Evolutionary conservation across 2,797 vertebrate genomes (phyloP), one percentile per base, ranked within the genome.

Genomic region (Pangasius sanitwongsei): DNA sequence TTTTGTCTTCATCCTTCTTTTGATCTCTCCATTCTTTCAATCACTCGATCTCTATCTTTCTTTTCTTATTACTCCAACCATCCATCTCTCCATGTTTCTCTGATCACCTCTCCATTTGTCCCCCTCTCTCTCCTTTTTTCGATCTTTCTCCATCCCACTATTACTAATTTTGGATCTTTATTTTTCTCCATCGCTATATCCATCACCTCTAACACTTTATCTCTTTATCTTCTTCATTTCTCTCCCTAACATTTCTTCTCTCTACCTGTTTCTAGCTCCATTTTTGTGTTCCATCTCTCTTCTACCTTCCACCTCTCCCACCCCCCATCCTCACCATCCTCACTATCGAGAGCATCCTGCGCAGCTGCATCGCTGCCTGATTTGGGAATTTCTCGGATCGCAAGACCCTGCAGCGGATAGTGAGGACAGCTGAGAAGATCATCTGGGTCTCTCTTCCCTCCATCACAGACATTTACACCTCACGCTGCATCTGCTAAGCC

Each of bases 251-350:
- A 74, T 85, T 92, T 90, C 91, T 93, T 93, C 93, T 93, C 92
- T 93, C 90, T 88, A 87, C 87, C 93, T 89, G 90, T 93, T 89
- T 89, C 90, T 89, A 90, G 91, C 89, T 90, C 88, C 77, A 57
- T 84, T 53, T 50, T 57, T 31, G 31, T 34, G n/a, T 34, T 86
- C 89, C 92, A 87, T 90, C 90, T 50, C 74, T 77, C 9, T 16
- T 53, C 69, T 67, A 53, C 6, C 28, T 16, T 81, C 18, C 7
- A 86, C 91, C 91, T 90, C 37, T 41, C 37, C 37, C 37, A 41
- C 37, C 37, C 37, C 37, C 37, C 37, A 41, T 41, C 37, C 37
- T 41, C 37, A 41, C 37, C 37, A 4, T 41, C 0, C 3, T 41
- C 37, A 41, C 37, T 41, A 41, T 41, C 37, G 37, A 41, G 37